Base-by-base conservation (phyloP, 1,140 invertebrate species). In the Trypoxylus dichotomus region DNA sequence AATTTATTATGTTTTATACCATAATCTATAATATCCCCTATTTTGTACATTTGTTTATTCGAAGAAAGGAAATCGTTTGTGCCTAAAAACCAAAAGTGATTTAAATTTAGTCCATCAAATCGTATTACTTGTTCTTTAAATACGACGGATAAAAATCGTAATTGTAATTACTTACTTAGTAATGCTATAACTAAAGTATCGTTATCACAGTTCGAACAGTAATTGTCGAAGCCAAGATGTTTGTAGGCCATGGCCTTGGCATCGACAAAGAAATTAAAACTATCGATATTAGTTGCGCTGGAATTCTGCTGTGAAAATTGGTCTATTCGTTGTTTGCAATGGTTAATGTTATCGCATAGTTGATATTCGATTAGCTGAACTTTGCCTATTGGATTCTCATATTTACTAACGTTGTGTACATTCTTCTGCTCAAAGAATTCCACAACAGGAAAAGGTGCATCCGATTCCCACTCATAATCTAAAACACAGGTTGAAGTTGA, bases 181-280 rank as follows among this genome's bases (percentile, higher is more conserved):
- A 74, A 42, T 24, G 72, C 72, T 41, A 74, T 74, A 5, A 6
- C 13, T 41, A 74, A 74, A 21, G 27, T 32, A 74, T 43, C 19
- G 37, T 74, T 74, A 74, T 74, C 72, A 74, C 72, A 74, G 72
- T 74, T 37, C 32, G 29, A n/a, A 27, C 72, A 74, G 21, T 43
- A 27, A 10, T 37, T 41, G 32, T 37, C 41, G 32, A 19, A 74
- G 8, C 72, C 72, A 27, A 15, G 27, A 3, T 43, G 13, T 74
- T 74, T 27, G 37, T 74, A 43, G 19, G 37, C 41, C 15, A 10
- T 74, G 5, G 72, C 72, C 5, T 41, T 21, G 21, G 37, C 29
- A 19, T 74, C 72, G 27, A 74, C 29, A 10, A 74, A 8, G 72
- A 74, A 74, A 42, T 74, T 74, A 19, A 41, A 43, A 7, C 15